Evolutionary conservation across 2,797 vertebrate species (phyloP), one percentile per base, ranked within the genome.

Genomic region (Moxostoma hubbsi): DNA sequence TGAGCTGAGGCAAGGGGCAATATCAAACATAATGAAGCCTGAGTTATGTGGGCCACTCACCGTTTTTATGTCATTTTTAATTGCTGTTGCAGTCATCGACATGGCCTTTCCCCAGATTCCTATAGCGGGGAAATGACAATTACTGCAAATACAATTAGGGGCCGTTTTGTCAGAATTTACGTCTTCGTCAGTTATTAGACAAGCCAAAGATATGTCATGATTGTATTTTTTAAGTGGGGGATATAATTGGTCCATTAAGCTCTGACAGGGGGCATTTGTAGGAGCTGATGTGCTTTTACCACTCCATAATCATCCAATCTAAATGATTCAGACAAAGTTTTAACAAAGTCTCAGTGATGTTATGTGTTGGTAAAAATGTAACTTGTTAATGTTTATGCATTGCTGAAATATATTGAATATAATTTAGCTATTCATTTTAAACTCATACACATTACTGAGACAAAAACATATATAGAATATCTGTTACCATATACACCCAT

Each of bases 1-100:
- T 50, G 72, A 50, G 18, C 76, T 73, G 77, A 64, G 79, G 58
- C n/a, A 76, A 72, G 47, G 47, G 24, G 63, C 45, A 18, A 57
- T 77, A 82, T 77, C 61, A 77, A 59, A 82, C 69, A 65, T 62
- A 85, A 82, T 79, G 57, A 80, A 74, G 82, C 46, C 66, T 77
- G 82, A 83, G 65, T 80, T 85, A 85, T 85, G 64, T 85, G 73
- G 84, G 82, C 71, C 82, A 82, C 51, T 65, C 57, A 36, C 57
- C 67, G 46, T 73, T 73, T 77, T 71, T 77, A 81, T 80, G 79
- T 77, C 77, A 83, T 85, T 82, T 82, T 53, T 82, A 82, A 79
- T 75, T 76, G 74, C 53, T 71, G 67, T 79, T 72, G 45, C 43
- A 55, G 59, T 62, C 59, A 62, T 62, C 13, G 73, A 43, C 59